A percentile compares a stretch with the other conserved stretches of the same genome.
Conservation (phyloP, 2,888 invertebrate genomes). For the Nomada fabriciana region DNA sequence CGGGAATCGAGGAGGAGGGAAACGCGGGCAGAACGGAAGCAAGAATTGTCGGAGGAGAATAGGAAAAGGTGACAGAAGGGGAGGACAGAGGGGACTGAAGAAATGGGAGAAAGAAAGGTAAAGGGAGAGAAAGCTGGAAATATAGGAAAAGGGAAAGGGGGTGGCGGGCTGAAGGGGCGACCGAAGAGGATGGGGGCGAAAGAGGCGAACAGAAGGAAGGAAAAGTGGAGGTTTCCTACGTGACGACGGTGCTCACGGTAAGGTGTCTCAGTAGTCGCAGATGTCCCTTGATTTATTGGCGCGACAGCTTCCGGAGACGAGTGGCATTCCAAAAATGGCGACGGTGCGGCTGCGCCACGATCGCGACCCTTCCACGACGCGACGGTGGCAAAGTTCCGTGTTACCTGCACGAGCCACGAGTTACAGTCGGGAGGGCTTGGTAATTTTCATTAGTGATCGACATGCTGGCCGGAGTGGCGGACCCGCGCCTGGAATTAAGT, state of each 20-base stretch:
- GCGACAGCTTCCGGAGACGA: conserved; percentile 80
- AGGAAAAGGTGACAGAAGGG: not conserved
- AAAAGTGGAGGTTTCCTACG: conserved; percentile 70
- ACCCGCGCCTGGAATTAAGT: conserved; percentile 64
- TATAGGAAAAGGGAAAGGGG: not conserved
- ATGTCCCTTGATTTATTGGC: conserved; percentile 81
- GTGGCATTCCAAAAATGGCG: conserved; percentile 76
- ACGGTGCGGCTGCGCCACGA: conserved; percentile 31
- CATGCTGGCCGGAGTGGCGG: not conserved
- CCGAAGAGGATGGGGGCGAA: conserved; percentile 26
- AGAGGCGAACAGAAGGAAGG: conserved; percentile 44
- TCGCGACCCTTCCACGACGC: conserved; percentile 25
- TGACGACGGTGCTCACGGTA: conserved; percentile 68
- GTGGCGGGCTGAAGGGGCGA: conserved; percentile 31
- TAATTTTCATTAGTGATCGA: conserved; percentile 68
- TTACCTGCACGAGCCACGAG: conserved; percentile 43
- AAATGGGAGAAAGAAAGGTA: not conserved
- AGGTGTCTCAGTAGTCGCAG: conserved; percentile 78
- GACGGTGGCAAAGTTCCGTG: conserved; percentile 51
- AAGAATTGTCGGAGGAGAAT: not conserved
- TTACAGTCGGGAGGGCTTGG: not conserved
- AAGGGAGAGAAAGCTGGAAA: not conserved
- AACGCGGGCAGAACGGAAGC: not conserved
- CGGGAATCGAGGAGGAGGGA: not conserved
- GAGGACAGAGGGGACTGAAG: not conserved